phyloP scores from a whole-genome alignment of 2,797 vertebrate species.

The Synaphobranchus kaupii region DNA sequence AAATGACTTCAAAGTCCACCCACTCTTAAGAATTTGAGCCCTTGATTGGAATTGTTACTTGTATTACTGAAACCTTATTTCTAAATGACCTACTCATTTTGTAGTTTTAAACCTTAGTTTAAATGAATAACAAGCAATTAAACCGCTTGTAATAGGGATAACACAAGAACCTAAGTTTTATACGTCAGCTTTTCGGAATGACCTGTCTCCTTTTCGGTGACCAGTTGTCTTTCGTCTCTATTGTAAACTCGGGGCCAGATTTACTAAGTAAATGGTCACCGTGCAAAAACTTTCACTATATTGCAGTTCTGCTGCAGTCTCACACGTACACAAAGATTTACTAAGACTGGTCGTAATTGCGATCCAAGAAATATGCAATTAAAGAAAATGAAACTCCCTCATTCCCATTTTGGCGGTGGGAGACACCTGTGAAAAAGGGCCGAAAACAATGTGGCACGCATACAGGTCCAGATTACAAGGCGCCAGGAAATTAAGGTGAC shows the following conservation, averaged over 20 bases:
- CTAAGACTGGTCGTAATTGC: too few relatives aligned
- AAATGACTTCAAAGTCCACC: background rate
- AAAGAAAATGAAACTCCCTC: too few relatives aligned
- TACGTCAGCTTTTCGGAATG: background rate
- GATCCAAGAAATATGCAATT: too few relatives aligned
- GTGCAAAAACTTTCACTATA: background rate
- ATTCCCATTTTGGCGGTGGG: too few relatives aligned
- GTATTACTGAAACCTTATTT: background rate
- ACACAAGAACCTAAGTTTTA: background rate
- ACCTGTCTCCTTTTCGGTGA: too few relatives aligned
- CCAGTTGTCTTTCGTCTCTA: too few relatives aligned
- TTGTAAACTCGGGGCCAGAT: background rate
- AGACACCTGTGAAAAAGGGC: too few relatives aligned
- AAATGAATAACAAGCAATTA: background rate
- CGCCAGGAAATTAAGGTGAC: too few relatives aligned
- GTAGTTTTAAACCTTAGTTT: background rate
- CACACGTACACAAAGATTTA: too few relatives aligned
- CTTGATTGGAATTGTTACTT: background rate
- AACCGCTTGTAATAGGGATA: background rate
- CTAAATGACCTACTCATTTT: background rate
- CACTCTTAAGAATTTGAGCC: background rate
- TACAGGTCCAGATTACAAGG: too few relatives aligned
- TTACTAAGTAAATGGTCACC: too few relatives aligned
- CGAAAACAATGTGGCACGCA: too few relatives aligned
- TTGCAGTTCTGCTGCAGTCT: background rate